A percentile compares a stretch with the other conserved stretches of the same genome.
phyloP scores from a whole-genome alignment of 2,797 vertebrate genomes.

The Lepilemur ruficaudatus region DNA sequence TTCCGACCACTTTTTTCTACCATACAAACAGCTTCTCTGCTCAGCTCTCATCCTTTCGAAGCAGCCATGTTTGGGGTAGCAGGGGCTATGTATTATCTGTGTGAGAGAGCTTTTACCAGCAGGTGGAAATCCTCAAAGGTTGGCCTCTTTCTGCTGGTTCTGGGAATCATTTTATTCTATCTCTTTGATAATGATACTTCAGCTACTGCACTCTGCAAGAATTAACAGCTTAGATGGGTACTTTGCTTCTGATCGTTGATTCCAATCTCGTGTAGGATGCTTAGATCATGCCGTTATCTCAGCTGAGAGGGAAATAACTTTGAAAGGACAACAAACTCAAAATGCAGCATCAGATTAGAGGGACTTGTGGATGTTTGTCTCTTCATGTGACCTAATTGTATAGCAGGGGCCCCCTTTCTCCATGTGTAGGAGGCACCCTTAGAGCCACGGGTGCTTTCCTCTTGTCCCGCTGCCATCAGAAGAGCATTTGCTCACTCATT shows the following conservation, averaged over 20 bases:
- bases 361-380: background rate
- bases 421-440: background rate
- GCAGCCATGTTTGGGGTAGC: slow-evolving; percentile 89
- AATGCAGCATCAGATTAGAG: slow-evolving; percentile 85
- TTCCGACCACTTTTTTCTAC: slow-evolving; percentile 88
- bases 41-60: slow-evolving; percentile 91
- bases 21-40: slow-evolving; percentile 88
- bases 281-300: slow-evolving; percentile 76
- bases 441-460: background rate
- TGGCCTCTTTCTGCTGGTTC: slow-evolving; percentile 88
- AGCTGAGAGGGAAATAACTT: slow-evolving; percentile 76
- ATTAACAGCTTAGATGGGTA: slow-evolving; percentile 83
- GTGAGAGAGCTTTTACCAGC: slow-evolving; percentile 89
- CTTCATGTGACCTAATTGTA: background rate
- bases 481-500: background rate
- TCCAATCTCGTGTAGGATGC: slow-evolving; percentile 78
- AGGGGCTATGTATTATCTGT: slow-evolving; percentile 91
- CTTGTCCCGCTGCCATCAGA: background rate
- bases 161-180: slow-evolving; percentile 82
- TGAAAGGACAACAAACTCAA: slow-evolving; percentile 87
- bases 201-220: slow-evolving; percentile 72
- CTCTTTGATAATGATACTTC: slow-evolving; percentile 81
- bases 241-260: slow-evolving; percentile 84
- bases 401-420: background rate
- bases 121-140: slow-evolving; percentile 90